These are phyloP conservation scores for Metalampra italica DNA, from an alignment of 2,888 invertebrate species.

Conservation along the genomic window DNA sequence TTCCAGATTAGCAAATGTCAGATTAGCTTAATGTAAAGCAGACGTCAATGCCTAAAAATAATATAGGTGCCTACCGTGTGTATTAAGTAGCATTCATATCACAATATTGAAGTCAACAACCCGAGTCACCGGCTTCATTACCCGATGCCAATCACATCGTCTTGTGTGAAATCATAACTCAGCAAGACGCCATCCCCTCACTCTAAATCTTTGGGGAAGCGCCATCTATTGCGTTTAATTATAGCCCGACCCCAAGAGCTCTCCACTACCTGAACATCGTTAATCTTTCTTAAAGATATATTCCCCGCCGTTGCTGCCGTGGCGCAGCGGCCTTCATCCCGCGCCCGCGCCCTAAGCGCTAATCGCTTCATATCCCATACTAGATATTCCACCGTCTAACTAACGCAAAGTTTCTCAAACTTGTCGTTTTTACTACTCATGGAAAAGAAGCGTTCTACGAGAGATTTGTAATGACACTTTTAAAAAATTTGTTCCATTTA, in stretches of 20 bases:
- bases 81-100: too few relatives aligned
- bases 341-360: slow-evolving; percentile 45
- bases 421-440: neutral
- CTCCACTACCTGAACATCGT: slow-evolving; percentile 72
- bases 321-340: slow-evolving; percentile 43
- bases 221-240: slow-evolving; percentile 77
- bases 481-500: too few relatives aligned
- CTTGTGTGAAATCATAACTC: slow-evolving; percentile 75
- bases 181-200: slow-evolving; percentile 67
- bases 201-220: slow-evolving; percentile 71
- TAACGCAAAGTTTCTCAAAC: neutral
- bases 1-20: too few relatives aligned
- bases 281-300: slow-evolving; percentile 79
- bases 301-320: slow-evolving; percentile 51
- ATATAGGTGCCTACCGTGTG: too few relatives aligned
- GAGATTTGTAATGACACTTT: too few relatives aligned
- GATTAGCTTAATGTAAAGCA: too few relatives aligned
- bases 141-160: slow-evolving; percentile 67
- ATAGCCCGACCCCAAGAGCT: slow-evolving; percentile 65
- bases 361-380: slow-evolving; percentile 62
- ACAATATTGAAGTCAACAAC: neutral
- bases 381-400: slow-evolving; percentile 29
- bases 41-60: too few relatives aligned
- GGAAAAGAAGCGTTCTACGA: too few relatives aligned
- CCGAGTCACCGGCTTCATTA: slow-evolving; percentile 40